Evolutionary conservation across 2,797 vertebrate species (phyloP).

Genomic region (Hylomyscus alleni): DNA sequence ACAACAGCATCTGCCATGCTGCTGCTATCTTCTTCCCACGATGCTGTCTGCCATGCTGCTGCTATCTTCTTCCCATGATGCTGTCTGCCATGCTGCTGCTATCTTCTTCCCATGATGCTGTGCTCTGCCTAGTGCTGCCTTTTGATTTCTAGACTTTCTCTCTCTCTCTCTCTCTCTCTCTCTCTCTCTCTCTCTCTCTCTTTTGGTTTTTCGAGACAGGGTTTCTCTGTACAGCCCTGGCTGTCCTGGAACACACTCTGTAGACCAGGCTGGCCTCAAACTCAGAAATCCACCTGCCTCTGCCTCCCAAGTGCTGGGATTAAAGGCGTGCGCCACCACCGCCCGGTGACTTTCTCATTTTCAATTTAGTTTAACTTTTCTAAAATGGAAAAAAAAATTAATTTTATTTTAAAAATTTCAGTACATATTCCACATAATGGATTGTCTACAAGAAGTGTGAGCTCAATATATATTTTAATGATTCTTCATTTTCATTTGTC

Average conservation of each 20-base stretch:
- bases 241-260: too few species aligned
- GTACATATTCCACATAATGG: not conserved
- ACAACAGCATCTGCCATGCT: not conserved
- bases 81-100: not conserved
- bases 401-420: conserved; percentile 17
- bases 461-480: not conserved
- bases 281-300: too few species aligned
- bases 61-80: not conserved
- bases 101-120: not conserved
- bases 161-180: too few species aligned
- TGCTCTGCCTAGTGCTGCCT: not conserved
- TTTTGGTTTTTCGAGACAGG: too few species aligned
- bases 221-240: too few species aligned
- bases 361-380: conserved; percentile 14
- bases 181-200: too few species aligned
- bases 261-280: too few species aligned
- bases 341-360: not conserved
- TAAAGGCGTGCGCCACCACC: too few species aligned
- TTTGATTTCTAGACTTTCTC: not conserved
- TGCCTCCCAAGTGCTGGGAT: too few species aligned
- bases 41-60: not conserved
- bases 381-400: not conserved
- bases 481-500: not conserved
- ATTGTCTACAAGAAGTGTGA: not conserved
- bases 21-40: not conserved